phyloP scores from a whole-genome alignment of 2,888 invertebrate genomes.

The Hypomecis punctinalis region DNA sequence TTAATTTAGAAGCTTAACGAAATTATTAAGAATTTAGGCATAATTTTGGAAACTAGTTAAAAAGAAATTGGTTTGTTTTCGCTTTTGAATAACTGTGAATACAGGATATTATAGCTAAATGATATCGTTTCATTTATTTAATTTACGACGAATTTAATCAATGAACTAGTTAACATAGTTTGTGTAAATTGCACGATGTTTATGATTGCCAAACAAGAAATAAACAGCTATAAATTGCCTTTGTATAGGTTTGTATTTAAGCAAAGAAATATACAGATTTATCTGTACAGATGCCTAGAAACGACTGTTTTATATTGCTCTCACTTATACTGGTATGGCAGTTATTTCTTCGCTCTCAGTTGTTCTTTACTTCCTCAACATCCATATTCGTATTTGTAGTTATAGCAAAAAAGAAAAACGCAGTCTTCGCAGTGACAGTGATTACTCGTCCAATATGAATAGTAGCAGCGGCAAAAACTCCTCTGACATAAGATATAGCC shows the following conservation, averaged over 20 bases:
- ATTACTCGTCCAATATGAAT: constrained; percentile 28
- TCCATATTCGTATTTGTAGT: constrained; percentile 17
- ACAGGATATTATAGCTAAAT: constrained; percentile 28
- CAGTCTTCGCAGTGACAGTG: constrained; percentile 21
- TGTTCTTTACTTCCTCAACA: constrained; percentile 32
- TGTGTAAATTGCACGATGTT: background rate
- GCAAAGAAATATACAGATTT: too few relatives aligned
- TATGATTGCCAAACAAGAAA: background rate
- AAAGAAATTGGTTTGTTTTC: constrained; percentile 36
- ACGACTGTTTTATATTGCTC: too few relatives aligned
- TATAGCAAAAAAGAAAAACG: constrained; percentile 2
- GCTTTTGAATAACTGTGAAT: constrained; percentile 28
- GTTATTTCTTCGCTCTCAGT: background rate
- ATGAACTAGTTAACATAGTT: background rate
- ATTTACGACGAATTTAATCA: background rate
- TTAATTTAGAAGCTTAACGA: constrained; percentile 20
- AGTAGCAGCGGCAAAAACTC: constrained; percentile 27
- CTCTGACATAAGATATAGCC: constrained; percentile 23
- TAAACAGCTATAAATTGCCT: too few relatives aligned
- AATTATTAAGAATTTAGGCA: constrained; percentile 31
- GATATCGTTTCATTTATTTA: constrained; percentile 2
- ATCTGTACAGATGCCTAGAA: too few relatives aligned
- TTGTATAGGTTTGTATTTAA: too few relatives aligned
- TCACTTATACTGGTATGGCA: too few relatives aligned
- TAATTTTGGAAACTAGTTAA: constrained; percentile 25